phyloP scores from a whole-genome alignment of 2,113 vertebrate species.

The Engystomops pustulosus region DNA sequence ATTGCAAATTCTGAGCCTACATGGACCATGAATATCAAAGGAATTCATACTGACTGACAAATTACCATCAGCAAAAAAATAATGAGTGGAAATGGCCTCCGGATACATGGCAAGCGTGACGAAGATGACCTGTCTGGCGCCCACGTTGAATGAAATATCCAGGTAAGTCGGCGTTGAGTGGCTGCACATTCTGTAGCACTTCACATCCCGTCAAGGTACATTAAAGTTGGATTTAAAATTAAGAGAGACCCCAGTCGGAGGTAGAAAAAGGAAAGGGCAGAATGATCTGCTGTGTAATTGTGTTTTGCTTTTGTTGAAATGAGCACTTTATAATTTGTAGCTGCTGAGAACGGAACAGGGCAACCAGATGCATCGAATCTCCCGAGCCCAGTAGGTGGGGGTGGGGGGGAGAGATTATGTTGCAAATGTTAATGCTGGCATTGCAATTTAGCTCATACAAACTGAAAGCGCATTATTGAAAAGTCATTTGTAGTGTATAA shows the following conservation, averaged over 20 bases:
- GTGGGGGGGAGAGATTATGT: constrained; percentile 62
- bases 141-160: neutral
- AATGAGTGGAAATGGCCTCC: neutral
- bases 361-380: constrained; percentile 65
- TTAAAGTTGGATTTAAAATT: constrained; percentile 48
- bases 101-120: neutral
- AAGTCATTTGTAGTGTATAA: constrained; percentile 66
- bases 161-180: neutral
- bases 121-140: neutral
- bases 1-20: neutral
- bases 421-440: constrained; percentile 68
- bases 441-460: constrained; percentile 65
- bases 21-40: constrained; percentile 2
- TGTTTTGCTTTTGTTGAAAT: constrained; percentile 57
- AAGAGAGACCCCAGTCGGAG: constrained; percentile 24
- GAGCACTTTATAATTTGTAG: constrained; percentile 55
- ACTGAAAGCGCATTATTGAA: constrained; percentile 55
- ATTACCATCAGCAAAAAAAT: neutral
- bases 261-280: constrained; percentile 35
- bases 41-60: neutral
- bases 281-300: constrained; percentile 59
- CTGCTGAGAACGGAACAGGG: constrained; percentile 64
- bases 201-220: constrained; percentile 35
- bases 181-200: neutral
- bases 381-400: constrained; percentile 62